Evolutionary conservation across 2,113 vertebrate genomes (phyloP), one percentile per base, ranked within the genome.

Genomic region (Dermatemys mawii): DNA sequence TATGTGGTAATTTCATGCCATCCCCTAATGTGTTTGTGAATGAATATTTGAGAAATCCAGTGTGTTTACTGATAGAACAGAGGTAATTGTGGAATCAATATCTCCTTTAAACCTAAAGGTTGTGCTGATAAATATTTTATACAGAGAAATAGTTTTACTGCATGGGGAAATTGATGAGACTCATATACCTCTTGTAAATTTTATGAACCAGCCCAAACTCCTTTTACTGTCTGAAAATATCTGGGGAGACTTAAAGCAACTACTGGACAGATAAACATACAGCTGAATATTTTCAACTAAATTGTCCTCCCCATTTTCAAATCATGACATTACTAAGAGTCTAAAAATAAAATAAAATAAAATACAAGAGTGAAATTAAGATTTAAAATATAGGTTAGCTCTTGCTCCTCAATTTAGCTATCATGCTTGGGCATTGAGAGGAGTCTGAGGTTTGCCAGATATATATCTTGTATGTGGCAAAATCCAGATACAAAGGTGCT

Each of bases 81-180:
- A 86, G 11, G 29, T 81, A 90, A 89, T 54, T 89, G 67, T 54
- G 83, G 82, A 96, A 81, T 93, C 87, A 95, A 12, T 95, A 95
- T 51, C n/a, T 89, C 26, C 48, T 94, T 91, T 93, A 89, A 94
- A 93, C 49, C 21, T 70, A 87, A 83, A 1, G 0, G 19, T 90
- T 86, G 41, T 82, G 12, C 73, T 93, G 29, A 26, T 96, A 94
- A 94, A 92, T 96, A 94, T 95, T 96, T 96, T 88, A 90, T 83
- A 50, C 2, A 80, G 32, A 83, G 29, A 92, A 94, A 70, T 87
- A 86, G 32, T 86, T 92, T 32, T 54, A 67, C 44, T 57, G 55
- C 32, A 26, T 73, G 67, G 86, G 44, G 81, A 93, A 93, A 41
- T 14, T 24, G 54, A 81, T 6, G 2, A 91, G 53, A 88, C 93